phyloP scores from a whole-genome alignment of 2,888 invertebrate species.

The Enoplolaimus lenunculus region DNA sequence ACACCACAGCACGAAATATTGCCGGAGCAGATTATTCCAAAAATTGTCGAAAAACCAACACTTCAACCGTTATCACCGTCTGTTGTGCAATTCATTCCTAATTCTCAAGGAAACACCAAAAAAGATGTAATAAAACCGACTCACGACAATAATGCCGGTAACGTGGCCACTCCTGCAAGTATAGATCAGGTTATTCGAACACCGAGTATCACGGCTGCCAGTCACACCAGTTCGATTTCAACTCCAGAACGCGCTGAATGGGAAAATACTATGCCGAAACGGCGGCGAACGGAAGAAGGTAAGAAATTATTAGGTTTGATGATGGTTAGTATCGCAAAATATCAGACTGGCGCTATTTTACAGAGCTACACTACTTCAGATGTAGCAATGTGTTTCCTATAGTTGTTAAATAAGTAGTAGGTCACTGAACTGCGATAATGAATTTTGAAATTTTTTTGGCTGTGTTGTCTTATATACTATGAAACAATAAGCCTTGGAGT shows the following conservation, averaged over 20 bases:
- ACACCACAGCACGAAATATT: not conserved
- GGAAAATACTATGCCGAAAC: not conserved
- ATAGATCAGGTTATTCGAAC: not conserved
- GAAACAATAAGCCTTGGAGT: no score
- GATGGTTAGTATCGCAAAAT: no score
- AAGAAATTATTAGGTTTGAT: no score
- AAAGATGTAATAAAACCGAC: not conserved
- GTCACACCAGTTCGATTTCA: not conserved
- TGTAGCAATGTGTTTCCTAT: no score
- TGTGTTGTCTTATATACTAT: no score
- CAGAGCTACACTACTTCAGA: no score
- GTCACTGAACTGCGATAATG: no score
- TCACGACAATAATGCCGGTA: not conserved
- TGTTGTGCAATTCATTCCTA: not conserved
- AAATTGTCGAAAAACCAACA: not conserved
- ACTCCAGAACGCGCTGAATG: slow-evolving; percentile 19
- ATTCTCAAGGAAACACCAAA: not conserved
- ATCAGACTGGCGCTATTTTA: no score
- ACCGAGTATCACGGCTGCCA: not conserved
- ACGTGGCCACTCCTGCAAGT: not conserved
- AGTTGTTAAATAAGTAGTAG: no score
- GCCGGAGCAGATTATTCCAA: not conserved
- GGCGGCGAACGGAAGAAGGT: not conserved
- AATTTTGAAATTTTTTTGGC: no score
- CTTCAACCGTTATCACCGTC: slow-evolving; percentile 9